Evolutionary conservation across 2,888 invertebrate species (phyloP).

Genomic region (Anodontia alba): DNA sequence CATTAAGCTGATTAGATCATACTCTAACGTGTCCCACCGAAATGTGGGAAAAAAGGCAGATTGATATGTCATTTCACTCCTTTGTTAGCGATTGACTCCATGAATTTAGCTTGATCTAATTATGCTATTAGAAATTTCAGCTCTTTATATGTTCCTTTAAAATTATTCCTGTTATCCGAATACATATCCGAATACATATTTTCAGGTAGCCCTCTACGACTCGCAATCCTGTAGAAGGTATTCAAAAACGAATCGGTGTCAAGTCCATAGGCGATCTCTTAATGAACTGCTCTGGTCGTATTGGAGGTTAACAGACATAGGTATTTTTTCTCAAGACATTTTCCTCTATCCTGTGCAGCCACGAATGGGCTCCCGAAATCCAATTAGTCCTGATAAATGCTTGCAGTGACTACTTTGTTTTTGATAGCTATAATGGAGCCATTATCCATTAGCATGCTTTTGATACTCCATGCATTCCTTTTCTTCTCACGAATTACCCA

Average conservation of each 20-base stretch:
- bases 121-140: constrained; percentile 21
- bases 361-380: constrained; percentile 38
- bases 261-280: constrained; percentile 39
- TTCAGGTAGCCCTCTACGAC: constrained; percentile 40
- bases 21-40: constrained; percentile 51
- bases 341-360: constrained; percentile 37
- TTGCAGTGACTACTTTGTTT: constrained; percentile 14
- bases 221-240: constrained; percentile 35
- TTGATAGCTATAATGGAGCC: constrained; percentile 31
- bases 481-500: too few relatives aligned
- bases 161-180: constrained; percentile 50
- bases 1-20: constrained; percentile 56
- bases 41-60: constrained; percentile 57
- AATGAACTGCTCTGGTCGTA: constrained; percentile 42
- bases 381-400: constrained; percentile 19
- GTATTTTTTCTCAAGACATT: constrained; percentile 15
- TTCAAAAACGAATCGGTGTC: constrained; percentile 49
- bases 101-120: constrained; percentile 40
- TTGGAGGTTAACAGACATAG: constrained; percentile 50
- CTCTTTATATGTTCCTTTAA: constrained; percentile 38
- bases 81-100: constrained; percentile 14
- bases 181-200: constrained; percentile 37
- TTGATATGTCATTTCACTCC: constrained; percentile 54
- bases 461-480: too few relatives aligned
- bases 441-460: constrained; percentile 11